Percentiles rank a stretch among this genome's conserved stretches.
Conservation (phyloP, 2,113 vertebrate genomes). For the Tragulus kanchil region DNA sequence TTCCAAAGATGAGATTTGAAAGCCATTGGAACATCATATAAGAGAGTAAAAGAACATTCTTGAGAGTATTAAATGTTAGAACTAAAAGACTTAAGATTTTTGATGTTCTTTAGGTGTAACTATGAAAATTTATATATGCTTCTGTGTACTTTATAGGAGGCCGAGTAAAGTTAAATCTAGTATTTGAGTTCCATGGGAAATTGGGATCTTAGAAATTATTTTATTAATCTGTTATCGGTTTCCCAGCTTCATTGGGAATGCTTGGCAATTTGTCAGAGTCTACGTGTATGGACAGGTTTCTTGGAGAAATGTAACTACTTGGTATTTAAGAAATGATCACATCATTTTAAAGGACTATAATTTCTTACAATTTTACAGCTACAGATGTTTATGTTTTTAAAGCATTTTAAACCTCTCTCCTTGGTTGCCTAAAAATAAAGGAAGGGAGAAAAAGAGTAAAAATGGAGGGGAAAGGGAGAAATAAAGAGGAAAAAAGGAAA, state of each 20-base stretch:
- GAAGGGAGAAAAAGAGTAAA: neutral
- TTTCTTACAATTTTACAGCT: neutral
- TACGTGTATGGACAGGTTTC: neutral
- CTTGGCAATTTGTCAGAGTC: neutral
- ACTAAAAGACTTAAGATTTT: constrained; percentile 1
- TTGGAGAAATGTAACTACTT: neutral
- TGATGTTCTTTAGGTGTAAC: constrained; percentile 25
- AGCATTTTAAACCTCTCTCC: constrained; percentile 27
- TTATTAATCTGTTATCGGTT: neutral
- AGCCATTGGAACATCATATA: constrained; percentile 4
- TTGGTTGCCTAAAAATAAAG: constrained; percentile 15
- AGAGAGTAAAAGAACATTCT: neutral
- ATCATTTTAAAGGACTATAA: neutral
- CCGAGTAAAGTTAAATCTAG: constrained; percentile 38
- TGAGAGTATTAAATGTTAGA: constrained; percentile 11
- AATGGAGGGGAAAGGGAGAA: neutral
- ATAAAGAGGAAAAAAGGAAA: neutral
- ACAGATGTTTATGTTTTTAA: constrained; percentile 9
- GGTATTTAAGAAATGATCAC: neutral
- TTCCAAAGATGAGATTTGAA: constrained; percentile 38
- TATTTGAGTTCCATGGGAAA: neutral
- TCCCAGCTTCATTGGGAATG: neutral
- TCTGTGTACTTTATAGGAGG: neutral
- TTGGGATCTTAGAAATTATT: constrained; percentile 13
- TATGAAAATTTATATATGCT: neutral